These are phyloP conservation scores for Bibio marci DNA, from an alignment of 2,888 invertebrate species.

Conservation along the genomic window DNA sequence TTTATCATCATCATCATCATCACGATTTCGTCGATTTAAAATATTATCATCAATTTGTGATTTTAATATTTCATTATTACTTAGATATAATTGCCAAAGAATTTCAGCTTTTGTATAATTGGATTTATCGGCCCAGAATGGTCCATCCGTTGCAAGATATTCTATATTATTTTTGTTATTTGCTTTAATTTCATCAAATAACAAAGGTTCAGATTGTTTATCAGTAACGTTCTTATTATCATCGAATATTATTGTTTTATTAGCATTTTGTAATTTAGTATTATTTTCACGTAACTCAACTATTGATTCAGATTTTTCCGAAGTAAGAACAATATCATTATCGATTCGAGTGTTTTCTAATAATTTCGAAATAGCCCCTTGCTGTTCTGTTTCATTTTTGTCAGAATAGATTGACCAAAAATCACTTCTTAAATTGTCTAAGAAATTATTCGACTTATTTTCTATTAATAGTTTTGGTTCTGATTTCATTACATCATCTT, in stretches of 20 bases:
- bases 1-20: constrained; percentile 16
- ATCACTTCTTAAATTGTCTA: too few relatives aligned
- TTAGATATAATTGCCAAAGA: constrained; percentile 35
- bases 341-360: not conserved
- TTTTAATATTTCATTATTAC: constrained; percentile 16
- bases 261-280: not conserved
- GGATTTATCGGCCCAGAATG: constrained; percentile 45
- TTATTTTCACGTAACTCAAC: not conserved
- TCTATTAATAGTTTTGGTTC: too few relatives aligned
- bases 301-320: not conserved
- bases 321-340: not conserved
- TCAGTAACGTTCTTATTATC: not conserved
- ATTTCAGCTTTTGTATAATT: constrained; percentile 50
- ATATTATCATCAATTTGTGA: constrained; percentile 10
- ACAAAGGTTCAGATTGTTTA: not conserved
- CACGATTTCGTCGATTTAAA: too few relatives aligned
- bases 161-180: not conserved
- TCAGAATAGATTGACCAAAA: too few relatives aligned
- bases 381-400: too few relatives aligned
- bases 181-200: constrained; percentile 1
- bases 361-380: not conserved
- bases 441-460: too few relatives aligned
- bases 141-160: constrained; percentile 26
- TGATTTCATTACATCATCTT: not conserved
- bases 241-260: too few relatives aligned